Evolutionary conservation across 2,888 invertebrate genomes (phyloP).

Genomic region (Steinernema carpocapsae): DNA sequence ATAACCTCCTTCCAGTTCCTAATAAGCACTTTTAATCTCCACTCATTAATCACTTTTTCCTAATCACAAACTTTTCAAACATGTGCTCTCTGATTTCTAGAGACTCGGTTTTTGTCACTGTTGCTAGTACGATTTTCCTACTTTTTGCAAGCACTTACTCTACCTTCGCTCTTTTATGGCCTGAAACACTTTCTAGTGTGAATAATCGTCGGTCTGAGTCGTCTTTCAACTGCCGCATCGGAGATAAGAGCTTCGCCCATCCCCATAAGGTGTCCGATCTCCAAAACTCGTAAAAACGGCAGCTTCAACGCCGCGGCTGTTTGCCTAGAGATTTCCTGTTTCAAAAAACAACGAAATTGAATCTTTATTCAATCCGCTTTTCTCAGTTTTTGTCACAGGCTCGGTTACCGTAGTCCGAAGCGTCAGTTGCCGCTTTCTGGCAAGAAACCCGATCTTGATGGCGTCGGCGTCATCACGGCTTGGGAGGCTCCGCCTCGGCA

Average conservation of each 20-base stretch:
- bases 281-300: too few species aligned
- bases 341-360: conserved; percentile 26
- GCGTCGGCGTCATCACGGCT: neutral
- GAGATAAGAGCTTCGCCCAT: too few species aligned
- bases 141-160: too few species aligned
- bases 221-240: too few species aligned
- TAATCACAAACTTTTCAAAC: too few species aligned
- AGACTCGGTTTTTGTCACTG: too few species aligned
- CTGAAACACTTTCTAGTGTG: neutral
- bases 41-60: too few species aligned
- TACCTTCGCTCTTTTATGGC: too few species aligned
- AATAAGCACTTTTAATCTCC: too few species aligned
- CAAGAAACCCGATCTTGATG: conserved; percentile 10
- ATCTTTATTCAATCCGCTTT: conserved; percentile 4
- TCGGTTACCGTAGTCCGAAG: neutral
- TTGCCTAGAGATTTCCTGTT: conserved; percentile 2
- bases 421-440: neutral
- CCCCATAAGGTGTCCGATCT: neutral
- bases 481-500: neutral
- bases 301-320: neutral
- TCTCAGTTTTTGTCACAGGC: conserved; percentile 15
- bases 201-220: neutral
- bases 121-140: too few species aligned
- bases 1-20: too few species aligned
- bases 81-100: too few species aligned